A percentile compares a stretch with the other conserved stretches of the same genome.
phyloP scores from a whole-genome alignment of 2,113 vertebrate species.

The Monarcha castaneiventris region DNA sequence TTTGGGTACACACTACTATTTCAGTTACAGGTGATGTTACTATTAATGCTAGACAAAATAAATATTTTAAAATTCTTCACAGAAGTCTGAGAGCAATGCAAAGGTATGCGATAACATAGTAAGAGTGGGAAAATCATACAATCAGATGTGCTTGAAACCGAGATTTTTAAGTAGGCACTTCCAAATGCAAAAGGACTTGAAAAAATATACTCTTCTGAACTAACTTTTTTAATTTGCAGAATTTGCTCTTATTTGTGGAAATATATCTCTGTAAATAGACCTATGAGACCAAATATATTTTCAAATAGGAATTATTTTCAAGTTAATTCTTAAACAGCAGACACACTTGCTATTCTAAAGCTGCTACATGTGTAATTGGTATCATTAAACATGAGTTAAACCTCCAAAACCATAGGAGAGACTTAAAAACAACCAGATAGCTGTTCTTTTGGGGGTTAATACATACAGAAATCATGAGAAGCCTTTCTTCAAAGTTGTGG shows the following conservation, averaged over 20 bases:
- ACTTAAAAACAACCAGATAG: not conserved
- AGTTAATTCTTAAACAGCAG: not conserved
- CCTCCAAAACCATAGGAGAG: not conserved
- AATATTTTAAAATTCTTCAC: not conserved
- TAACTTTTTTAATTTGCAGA: not conserved
- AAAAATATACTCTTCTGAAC: not conserved
- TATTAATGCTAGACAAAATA: not conserved
- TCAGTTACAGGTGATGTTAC: not conserved
- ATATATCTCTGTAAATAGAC: not conserved
- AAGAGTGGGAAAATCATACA: not conserved
- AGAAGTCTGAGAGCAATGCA: not conserved
- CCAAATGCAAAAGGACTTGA: not conserved
- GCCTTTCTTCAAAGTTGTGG: not conserved
- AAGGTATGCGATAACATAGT: fast-evolving
- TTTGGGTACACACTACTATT: not conserved
- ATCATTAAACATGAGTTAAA: not conserved
- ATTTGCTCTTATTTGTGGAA: not conserved
- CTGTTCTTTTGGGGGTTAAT: not conserved
- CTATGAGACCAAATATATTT: not conserved
- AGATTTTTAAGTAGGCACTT: not conserved
- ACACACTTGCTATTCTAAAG: not conserved
- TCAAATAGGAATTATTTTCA: not conserved
- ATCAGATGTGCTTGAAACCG: not conserved
- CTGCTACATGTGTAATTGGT: not conserved
- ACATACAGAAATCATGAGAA: not conserved